phyloP scores from a whole-genome alignment of 1,140 invertebrate genomes.

The Dreissena rostriformis region DNA sequence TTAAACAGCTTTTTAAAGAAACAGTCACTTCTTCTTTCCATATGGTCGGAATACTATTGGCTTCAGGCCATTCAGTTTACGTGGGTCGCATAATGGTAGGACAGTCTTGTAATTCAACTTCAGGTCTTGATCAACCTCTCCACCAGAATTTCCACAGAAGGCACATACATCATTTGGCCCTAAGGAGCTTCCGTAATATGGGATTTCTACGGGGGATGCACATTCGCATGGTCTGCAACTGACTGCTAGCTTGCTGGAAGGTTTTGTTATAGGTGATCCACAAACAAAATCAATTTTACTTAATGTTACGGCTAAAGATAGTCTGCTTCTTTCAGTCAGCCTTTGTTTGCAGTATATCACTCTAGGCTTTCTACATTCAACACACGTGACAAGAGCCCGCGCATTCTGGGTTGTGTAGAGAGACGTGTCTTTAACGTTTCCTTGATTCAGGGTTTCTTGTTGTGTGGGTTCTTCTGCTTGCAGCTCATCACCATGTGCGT shows the following conservation, averaged over 20 bases:
- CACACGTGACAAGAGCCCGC: neutral
- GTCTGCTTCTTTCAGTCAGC: slow-evolving; percentile 34
- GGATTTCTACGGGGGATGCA: slow-evolving; percentile 13
- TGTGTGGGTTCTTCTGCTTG: no score
- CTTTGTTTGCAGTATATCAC: slow-evolving; percentile 25
- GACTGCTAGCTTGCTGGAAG: neutral
- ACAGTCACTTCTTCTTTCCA: no score
- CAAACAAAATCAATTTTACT: slow-evolving; percentile 5
- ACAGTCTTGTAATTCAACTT: slow-evolving; percentile 10
- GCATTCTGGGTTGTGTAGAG: slow-evolving; percentile 31
- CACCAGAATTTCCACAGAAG: neutral
- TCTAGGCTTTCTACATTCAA: slow-evolving; percentile 22
- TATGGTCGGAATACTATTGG: no score
- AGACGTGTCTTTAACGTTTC: slow-evolving; percentile 4
- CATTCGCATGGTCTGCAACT: neutral
- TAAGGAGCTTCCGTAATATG: slow-evolving; percentile 6
- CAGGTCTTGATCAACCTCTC: slow-evolving; percentile 4
- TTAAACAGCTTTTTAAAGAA: no score
- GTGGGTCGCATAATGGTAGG: neutral
- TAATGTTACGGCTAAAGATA: no score
- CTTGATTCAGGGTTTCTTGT: no score
- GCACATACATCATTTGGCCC: slow-evolving; percentile 4
- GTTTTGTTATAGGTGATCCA: neutral
- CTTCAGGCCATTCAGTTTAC: slow-evolving; percentile 3
- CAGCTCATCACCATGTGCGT: no score